Evolutionary conservation across 2,113 vertebrate genomes (phyloP).

Genomic region (Seriola dumerili): DNA sequence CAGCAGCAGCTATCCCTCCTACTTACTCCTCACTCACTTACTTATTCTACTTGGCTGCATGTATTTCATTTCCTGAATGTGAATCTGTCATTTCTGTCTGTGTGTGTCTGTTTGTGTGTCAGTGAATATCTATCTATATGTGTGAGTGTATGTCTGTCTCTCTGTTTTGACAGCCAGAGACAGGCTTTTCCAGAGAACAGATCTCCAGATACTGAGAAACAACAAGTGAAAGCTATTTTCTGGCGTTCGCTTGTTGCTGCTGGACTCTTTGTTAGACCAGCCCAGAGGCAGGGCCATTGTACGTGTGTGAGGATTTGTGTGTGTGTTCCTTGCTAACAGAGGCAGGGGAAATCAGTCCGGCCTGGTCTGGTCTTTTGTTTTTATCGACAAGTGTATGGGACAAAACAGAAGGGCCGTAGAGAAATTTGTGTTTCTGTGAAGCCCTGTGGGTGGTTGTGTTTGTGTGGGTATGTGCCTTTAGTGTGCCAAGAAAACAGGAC

Average conservation of each 20-base stretch:
- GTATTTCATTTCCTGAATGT: slow-evolving; percentile 70
- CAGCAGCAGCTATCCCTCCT: slow-evolving; percentile 25
- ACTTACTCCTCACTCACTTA: slow-evolving; percentile 26
- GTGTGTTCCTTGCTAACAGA: slow-evolving; percentile 46
- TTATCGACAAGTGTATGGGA: slow-evolving; percentile 72
- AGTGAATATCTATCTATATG: slow-evolving; percentile 24
- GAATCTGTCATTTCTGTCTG: slow-evolving; percentile 44
- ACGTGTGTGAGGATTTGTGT: slow-evolving; percentile 28
- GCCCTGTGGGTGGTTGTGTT: slow-evolving; percentile 38
- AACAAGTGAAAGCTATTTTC: slow-evolving; percentile 75
- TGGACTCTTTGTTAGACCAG: slow-evolving; percentile 68
- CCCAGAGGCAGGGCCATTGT: slow-evolving; percentile 54
- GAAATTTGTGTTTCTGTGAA: slow-evolving; percentile 66
- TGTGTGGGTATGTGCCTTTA: slow-evolving; percentile 20
- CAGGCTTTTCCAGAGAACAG: slow-evolving; percentile 58
- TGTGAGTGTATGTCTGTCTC: slow-evolving; percentile 12
- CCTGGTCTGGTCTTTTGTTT: slow-evolving; percentile 82
- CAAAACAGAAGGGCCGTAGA: slow-evolving; percentile 69
- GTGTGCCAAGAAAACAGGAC: slow-evolving; percentile 50
- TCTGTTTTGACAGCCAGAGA: slow-evolving; percentile 65
- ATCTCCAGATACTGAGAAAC: slow-evolving; percentile 76
- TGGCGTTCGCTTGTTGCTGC: slow-evolving; percentile 69
- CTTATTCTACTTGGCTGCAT: slow-evolving; percentile 52
- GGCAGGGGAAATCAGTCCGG: slow-evolving; percentile 80
- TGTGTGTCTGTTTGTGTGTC: slow-evolving; percentile 30